Evolutionary conservation across 2,797 vertebrate species (phyloP).

Genomic region (Argyrosomus regius): DNA sequence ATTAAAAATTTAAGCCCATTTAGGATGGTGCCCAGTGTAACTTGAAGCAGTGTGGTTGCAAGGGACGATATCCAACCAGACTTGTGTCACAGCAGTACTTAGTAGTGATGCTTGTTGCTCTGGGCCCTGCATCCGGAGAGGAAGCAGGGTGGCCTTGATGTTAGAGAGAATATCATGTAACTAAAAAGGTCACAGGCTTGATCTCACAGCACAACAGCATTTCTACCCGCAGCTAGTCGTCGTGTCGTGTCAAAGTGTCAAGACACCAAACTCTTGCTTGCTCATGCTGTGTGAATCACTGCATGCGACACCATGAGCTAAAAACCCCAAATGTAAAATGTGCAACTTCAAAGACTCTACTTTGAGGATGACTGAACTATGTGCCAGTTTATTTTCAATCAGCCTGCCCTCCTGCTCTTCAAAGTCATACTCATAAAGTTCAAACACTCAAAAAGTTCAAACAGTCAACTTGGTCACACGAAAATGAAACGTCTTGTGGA

Average conservation of each 20-base stretch:
- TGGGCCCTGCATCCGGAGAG: slow-evolving; percentile 48
- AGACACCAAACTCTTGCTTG: slow-evolving; percentile 39
- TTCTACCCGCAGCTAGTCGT: slow-evolving; percentile 49
- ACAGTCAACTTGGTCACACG: slow-evolving; percentile 41
- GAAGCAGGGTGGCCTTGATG: slow-evolving; percentile 55
- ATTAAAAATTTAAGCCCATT: slow-evolving; percentile 87
- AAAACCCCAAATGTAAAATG: slow-evolving; percentile 38
- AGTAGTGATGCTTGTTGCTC: slow-evolving; percentile 71
- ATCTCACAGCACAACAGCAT: slow-evolving; percentile 37
- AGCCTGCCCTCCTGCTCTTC: slow-evolving; percentile 37
- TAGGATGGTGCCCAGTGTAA: slow-evolving; percentile 81
- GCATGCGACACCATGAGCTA: slow-evolving; percentile 19
- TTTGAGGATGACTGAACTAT: slow-evolving; percentile 56
- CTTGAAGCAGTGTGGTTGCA: slow-evolving; percentile 77
- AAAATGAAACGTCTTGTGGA: slow-evolving; percentile 14
- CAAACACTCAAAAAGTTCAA: slow-evolving; percentile 45
- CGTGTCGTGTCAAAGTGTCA: slow-evolving; percentile 46
- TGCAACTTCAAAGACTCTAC: slow-evolving; percentile 38
- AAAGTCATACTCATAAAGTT: slow-evolving; percentile 47
- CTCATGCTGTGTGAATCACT: slow-evolving; percentile 35
- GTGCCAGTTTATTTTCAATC: slow-evolving; percentile 62
- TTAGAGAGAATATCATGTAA: slow-evolving; percentile 50
- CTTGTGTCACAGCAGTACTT: slow-evolving; percentile 69
- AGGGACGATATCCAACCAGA: slow-evolving; percentile 73
- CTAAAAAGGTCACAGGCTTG: slow-evolving; percentile 58